These are phyloP conservation scores for Phrynosoma platyrhinos DNA, from an alignment of 2,113 vertebrate genomes.

Conservation along the genomic window DNA sequence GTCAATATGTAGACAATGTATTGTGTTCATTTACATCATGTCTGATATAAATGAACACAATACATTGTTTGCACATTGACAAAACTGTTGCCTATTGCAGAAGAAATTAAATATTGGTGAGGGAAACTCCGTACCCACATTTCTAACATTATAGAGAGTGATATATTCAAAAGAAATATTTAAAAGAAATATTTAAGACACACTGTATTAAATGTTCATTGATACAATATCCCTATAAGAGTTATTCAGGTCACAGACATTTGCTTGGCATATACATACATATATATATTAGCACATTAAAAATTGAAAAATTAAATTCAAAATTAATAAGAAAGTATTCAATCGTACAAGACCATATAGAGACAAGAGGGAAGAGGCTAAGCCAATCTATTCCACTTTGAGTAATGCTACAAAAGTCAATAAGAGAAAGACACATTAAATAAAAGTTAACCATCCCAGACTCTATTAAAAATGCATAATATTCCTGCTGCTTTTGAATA, in stretches of 20 bases:
- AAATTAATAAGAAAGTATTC: conserved; percentile 30
- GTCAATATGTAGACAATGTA: too few species aligned
- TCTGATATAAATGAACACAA: neutral
- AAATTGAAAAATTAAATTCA: conserved; percentile 13
- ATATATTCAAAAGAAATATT: too few species aligned
- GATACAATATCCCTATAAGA: neutral
- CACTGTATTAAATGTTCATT: neutral
- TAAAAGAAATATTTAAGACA: neutral
- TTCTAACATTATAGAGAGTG: too few species aligned
- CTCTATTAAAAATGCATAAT: conserved; percentile 8
- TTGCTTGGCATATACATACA: neutral
- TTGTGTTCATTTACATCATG: neutral
- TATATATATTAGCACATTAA: neutral
- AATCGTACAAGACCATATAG: neutral
- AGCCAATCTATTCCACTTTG: conserved; percentile 23
- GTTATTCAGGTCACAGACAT: neutral
- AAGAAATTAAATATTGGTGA: too few species aligned
- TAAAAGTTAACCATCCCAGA: neutral
- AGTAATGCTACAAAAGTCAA: conserved; percentile 32
- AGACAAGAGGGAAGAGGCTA: neutral
- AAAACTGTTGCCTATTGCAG: too few species aligned
- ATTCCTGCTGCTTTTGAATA: neutral
- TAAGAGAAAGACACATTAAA: conserved; percentile 32
- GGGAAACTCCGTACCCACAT: too few species aligned
- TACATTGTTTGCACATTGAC: too few species aligned